Evolutionary conservation across 2,113 vertebrate species (phyloP).

Genomic region (Chloroceryle aenea): DNA sequence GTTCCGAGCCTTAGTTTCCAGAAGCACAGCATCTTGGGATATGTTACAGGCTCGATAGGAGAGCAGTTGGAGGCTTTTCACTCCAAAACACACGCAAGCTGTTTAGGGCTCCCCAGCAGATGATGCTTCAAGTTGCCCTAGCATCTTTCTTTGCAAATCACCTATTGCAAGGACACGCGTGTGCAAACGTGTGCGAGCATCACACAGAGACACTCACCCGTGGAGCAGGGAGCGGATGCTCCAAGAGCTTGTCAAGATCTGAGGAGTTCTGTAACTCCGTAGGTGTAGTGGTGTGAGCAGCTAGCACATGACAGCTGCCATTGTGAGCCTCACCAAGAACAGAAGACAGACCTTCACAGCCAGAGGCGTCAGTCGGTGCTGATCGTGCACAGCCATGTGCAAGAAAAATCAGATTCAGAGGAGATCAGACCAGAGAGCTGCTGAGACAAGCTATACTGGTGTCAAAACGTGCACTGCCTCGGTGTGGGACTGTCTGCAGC

Average conservation of each 20-base stretch:
- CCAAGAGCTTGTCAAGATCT: neutral
- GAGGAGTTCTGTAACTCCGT: neutral
- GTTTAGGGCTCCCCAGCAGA: neutral
- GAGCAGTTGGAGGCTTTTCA: neutral
- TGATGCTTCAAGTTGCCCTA: neutral
- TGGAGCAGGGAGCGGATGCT: neutral
- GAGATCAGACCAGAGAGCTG: neutral
- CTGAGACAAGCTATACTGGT: neutral
- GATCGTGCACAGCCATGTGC: rapidly evolving
- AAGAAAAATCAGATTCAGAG: neutral
- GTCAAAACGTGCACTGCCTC: rapidly evolving
- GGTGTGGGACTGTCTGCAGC: neutral
- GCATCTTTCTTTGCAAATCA: neutral
- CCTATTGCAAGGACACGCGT: neutral
- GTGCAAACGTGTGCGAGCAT: neutral
- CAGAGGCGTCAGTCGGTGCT: rapidly evolving
- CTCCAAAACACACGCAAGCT: neutral
- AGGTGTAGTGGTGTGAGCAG: neutral
- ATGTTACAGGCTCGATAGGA: neutral
- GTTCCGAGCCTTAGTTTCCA: neutral
- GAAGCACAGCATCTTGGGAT: neutral
- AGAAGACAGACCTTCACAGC: neutral
- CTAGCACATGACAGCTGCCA: neutral
- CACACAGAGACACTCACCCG: neutral
- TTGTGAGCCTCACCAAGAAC: neutral